Base-by-base conservation (phyloP, 1,140 invertebrate genomes). In the Drosophila albomicans region DNA sequence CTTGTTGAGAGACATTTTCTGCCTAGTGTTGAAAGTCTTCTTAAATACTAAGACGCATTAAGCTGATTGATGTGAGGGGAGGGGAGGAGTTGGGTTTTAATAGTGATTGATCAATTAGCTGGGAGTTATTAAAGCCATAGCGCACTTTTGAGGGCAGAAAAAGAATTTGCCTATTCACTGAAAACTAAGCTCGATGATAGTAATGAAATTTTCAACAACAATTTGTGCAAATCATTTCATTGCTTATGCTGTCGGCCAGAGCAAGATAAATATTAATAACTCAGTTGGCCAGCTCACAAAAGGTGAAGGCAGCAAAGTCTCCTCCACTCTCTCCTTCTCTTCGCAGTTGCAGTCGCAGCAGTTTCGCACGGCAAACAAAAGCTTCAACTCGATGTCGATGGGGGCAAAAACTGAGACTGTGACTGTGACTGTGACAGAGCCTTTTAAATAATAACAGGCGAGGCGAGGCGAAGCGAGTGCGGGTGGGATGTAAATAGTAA, bases 251-350 rank as follows among this genome's bases (percentile, higher is more conserved):
- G 82, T 71, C 82, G 78, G 73, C 70, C 72, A 73, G 48, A 76
- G 74, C 70, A 73, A 85, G 68, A 85, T 89, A 89, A 89, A 89
- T 89, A 89, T 89, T 90, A 89, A 89, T 89, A 90, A 89, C 86
- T 89, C 62, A 70, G 86, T 59, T 67, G 48, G 65, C 48, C 51
- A 58, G 71, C 62, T 61, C 68, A 76, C 74, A 79, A 87, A 85
- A 88, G 84, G 82, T 87, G 85, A 87, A 88, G 80, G 77, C 76
- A 87, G 73, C 77, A 38, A 32, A 64, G 8, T 38, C 35, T 66
- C 62, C 43, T 30, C 25, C 5, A 7, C 15, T 13, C 3, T n/a
- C n/a, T 7, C 6, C 6, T 1, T 0, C 28, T 16, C 4, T 10
- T n/a, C 30, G 32, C 25, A 43, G 38, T 58, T 69, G 67, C 59